phyloP scores from a whole-genome alignment of 1,140 invertebrate genomes.

The Anoplophora glabripennis region DNA sequence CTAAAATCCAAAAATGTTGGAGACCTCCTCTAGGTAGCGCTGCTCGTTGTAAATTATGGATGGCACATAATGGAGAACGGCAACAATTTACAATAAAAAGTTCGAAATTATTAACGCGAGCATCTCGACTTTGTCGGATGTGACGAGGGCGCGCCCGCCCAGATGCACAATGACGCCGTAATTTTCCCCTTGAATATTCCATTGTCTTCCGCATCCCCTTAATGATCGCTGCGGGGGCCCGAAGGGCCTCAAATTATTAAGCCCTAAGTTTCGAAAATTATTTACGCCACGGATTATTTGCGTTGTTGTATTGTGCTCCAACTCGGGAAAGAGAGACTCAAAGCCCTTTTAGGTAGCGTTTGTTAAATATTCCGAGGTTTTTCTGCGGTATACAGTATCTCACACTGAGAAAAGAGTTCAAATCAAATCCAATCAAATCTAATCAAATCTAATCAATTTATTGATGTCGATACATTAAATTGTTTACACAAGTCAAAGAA shows the following conservation, averaged over 20 bases:
- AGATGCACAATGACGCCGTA: constrained; percentile 38
- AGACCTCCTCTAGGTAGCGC: too few relatives aligned
- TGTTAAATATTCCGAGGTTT: too few relatives aligned
- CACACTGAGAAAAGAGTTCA: too few relatives aligned
- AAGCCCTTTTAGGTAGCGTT: too few relatives aligned
- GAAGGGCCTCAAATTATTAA: constrained; percentile 32
- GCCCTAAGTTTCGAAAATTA: constrained; percentile 33
- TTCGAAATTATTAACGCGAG: constrained; percentile 2
- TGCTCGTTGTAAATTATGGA: too few relatives aligned
- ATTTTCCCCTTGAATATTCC: constrained; percentile 41
- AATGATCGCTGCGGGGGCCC: constrained; percentile 32
- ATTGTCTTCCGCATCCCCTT: constrained; percentile 42
- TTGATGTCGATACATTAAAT: too few relatives aligned
- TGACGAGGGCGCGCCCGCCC: constrained; percentile 5
- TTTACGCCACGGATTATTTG: constrained; percentile 33
- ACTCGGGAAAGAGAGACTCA: too few relatives aligned
- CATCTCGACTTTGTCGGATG: constrained; percentile 7
- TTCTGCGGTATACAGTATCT: too few relatives aligned
- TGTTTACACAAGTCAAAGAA: too few relatives aligned
- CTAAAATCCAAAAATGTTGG: too few relatives aligned
- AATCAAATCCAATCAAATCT: too few relatives aligned
- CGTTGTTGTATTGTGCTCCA: constrained; percentile 8
- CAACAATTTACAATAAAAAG: constrained; percentile 1
- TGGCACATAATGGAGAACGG: constrained; percentile 1
- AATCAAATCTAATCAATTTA: too few relatives aligned